phyloP scores from a whole-genome alignment of 2,113 vertebrate species.

The Pyrgilauda ruficollis region DNA sequence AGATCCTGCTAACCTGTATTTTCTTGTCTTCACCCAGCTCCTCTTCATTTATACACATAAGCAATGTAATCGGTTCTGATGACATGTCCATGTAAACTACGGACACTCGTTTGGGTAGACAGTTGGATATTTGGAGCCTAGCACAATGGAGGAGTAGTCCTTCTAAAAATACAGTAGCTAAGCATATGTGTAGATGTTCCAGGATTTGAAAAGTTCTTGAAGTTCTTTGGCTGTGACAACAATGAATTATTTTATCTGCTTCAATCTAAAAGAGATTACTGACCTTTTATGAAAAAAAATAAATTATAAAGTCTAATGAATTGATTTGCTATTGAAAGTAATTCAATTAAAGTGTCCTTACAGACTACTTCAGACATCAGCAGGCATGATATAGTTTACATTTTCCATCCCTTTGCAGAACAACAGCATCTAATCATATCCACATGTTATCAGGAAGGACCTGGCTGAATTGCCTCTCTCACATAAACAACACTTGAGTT shows the following conservation, averaged over 20 bases:
- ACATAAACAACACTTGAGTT: not conserved
- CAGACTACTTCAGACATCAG: not conserved
- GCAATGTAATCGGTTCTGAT: not conserved
- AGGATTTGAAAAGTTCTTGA: not conserved
- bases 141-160: not conserved
- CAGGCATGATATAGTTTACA: not conserved
- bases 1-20: not conserved
- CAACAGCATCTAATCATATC: not conserved
- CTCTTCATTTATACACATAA: not conserved
- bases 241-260: not conserved
- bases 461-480: not conserved
- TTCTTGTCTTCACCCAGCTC: not conserved
- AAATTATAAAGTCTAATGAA: not conserved
- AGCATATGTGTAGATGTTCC: not conserved
- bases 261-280: not conserved
- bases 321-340: not conserved
- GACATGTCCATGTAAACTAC: not conserved
- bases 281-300: not conserved
- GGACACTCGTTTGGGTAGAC: not conserved
- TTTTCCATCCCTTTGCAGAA: not conserved
- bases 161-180: not conserved
- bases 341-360: not conserved
- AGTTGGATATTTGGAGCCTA: not conserved
- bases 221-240: not conserved
- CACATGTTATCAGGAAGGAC: not conserved